Evolutionary conservation across 1,140 invertebrate genomes (phyloP).

Genomic region (Thereuonema tuberculata): DNA sequence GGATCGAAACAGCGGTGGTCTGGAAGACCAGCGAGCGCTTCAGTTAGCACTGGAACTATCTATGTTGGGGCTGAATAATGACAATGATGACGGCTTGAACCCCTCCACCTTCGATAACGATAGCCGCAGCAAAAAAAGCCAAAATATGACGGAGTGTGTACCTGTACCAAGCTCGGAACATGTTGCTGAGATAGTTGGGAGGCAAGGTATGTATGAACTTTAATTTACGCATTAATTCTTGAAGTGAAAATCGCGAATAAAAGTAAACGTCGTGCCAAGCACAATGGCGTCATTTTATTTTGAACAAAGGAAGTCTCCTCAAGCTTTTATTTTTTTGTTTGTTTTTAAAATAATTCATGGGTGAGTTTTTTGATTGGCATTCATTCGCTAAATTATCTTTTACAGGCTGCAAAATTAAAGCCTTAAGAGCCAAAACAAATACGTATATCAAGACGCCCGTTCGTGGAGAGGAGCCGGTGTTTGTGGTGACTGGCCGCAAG

Average conservation of each 20-base stretch:
- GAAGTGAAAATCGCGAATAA: not conserved
- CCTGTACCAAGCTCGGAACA: conserved; percentile 98
- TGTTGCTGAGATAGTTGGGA: conserved; percentile 98
- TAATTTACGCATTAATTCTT: too few species aligned
- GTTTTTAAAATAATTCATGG: not conserved
- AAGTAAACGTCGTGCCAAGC: not conserved
- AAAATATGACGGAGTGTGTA: conserved; percentile 98
- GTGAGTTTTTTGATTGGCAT: not conserved
- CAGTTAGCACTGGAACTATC: conserved; percentile 83
- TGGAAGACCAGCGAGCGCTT: conserved; percentile 76
- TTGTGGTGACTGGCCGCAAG: conserved; percentile 97
- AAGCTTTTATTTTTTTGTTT: not conserved
- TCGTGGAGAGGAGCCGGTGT: conserved; percentile 95
- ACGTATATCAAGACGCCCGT: conserved; percentile 99
- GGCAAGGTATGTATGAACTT: conserved; percentile 94
- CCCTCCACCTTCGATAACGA: conserved; percentile 43
- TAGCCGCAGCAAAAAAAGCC: conserved; percentile 73
- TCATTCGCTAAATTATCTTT: not conserved
- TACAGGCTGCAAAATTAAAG: conserved; percentile 99
- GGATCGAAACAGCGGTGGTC: conserved; percentile 40
- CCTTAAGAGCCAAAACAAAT: conserved; percentile 95
- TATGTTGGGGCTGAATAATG: conserved; percentile 51
- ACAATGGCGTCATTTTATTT: conserved; percentile 11
- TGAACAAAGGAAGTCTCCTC: conserved; percentile 1
- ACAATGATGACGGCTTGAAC: conserved; percentile 22